phyloP scores from a whole-genome alignment of 2,888 invertebrate genomes.

The Lasioglossum lativentre region DNA sequence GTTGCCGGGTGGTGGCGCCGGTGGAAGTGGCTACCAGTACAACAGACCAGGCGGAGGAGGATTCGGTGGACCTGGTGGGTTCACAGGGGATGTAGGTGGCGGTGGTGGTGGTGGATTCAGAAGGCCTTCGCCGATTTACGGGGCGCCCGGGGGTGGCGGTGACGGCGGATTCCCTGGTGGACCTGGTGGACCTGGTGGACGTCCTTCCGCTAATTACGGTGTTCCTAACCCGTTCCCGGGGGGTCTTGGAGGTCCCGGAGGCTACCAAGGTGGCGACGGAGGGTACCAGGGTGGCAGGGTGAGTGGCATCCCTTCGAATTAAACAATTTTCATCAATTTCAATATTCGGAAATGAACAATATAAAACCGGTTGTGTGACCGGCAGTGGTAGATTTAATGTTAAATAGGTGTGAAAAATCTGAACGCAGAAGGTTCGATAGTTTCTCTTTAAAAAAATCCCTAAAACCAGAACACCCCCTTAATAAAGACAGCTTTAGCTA shows the following conservation, averaged over 20 bases:
- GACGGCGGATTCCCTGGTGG: neutral
- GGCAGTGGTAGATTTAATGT: no score
- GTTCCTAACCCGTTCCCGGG: neutral
- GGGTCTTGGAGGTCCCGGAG: slow-evolving; percentile 24
- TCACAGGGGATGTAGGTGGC: slow-evolving; percentile 51
- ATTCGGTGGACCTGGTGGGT: slow-evolving; percentile 63
- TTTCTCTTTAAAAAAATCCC: neutral
- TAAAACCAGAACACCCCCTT: no score
- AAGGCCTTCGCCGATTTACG: slow-evolving; percentile 41
- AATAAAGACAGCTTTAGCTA: no score
- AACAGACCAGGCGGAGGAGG: slow-evolving; percentile 76
- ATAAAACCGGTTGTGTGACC: no score
- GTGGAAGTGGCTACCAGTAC: slow-evolving; percentile 79
- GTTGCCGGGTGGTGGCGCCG: slow-evolving; percentile 72
- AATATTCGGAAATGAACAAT: no score
- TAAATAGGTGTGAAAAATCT: no score
- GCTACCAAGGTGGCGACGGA: slow-evolving; percentile 33
- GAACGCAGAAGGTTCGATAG: neutral
- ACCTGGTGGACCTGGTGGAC: neutral
- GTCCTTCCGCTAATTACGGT: neutral
- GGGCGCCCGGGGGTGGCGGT: slow-evolving; percentile 39
- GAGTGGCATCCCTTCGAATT: slow-evolving; percentile 12
- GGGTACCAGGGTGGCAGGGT: slow-evolving; percentile 74
- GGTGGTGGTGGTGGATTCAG: slow-evolving; percentile 43
- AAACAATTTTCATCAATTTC: no score